phyloP scores from a whole-genome alignment of 2,797 vertebrate species.

The Protosalanx chinensis region DNA sequence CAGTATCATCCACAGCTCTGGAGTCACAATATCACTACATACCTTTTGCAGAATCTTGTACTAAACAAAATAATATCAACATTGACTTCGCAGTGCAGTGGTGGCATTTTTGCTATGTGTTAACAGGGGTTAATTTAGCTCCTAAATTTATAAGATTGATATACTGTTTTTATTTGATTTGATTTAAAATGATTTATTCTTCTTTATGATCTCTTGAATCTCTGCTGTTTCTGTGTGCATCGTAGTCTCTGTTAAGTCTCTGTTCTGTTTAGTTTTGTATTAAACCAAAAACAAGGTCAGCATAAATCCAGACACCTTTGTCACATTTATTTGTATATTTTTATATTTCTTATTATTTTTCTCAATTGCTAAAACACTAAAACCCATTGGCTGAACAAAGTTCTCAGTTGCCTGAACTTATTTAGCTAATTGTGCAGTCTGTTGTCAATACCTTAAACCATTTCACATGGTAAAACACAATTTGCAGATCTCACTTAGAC shows the following conservation, averaged over 20 bases:
- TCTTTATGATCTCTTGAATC: conserved; percentile 22
- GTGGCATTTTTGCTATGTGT: conserved; percentile 60
- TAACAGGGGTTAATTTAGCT: conserved; percentile 48
- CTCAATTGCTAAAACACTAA: no score
- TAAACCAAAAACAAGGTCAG: conserved; percentile 55
- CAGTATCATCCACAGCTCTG: conserved; percentile 42
- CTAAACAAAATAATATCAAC: conserved; percentile 53
- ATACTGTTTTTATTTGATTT: conserved; percentile 52
- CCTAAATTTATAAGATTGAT: conserved; percentile 62
- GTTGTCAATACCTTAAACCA: no score
- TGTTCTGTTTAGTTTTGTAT: conserved; percentile 71
- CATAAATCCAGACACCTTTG: conserved; percentile 30
- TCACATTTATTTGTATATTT: conserved; percentile 26
- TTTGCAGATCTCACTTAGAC: no score
- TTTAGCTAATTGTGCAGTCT: no score
- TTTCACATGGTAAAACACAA: no score
- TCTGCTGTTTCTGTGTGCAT: conserved; percentile 52
- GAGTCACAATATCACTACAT: conserved; percentile 38
- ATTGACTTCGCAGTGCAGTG: conserved; percentile 50
- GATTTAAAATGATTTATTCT: conserved; percentile 47
- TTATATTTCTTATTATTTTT: no score
- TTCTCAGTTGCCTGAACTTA: no score
- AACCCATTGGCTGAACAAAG: no score
- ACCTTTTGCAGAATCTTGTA: conserved; percentile 54
- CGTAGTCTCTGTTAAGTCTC: conserved; percentile 54